Conservation (phyloP, 2,113 vertebrate species). For the Tetrax tetrax region DNA sequence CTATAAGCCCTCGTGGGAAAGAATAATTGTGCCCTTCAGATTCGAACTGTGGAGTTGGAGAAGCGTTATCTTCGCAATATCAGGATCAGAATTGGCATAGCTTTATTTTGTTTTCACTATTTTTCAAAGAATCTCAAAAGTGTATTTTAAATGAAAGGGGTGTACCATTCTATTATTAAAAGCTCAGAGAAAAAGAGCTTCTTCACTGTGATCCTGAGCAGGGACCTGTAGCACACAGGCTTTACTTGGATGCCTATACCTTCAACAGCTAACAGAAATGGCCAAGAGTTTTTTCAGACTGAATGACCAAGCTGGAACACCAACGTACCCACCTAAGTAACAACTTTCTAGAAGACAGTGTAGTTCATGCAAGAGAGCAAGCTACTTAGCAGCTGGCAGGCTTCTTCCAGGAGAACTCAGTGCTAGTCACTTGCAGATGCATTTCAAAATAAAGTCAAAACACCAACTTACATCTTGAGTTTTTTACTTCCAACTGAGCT, state of each 20-base stretch:
- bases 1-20: not conserved
- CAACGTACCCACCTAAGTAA: not conserved
- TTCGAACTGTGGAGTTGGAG: not conserved
- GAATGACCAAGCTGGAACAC: not conserved
- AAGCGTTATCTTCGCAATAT: not conserved
- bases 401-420: not conserved
- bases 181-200: not conserved
- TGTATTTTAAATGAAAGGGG: not conserved
- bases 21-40: not conserved
- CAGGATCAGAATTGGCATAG: rapidly evolving
- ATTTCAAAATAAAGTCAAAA: not conserved
- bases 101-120: not conserved
- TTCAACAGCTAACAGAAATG: rapidly evolving
- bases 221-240: rapidly evolving
- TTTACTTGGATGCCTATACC: rapidly evolving
- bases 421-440: rapidly evolving
- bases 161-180: not conserved
- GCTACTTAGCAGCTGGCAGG: not conserved
- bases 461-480: not conserved
- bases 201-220: not conserved
- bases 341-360: not conserved
- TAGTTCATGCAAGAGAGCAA: rapidly evolving
- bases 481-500: not conserved
- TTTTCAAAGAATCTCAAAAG: not conserved
- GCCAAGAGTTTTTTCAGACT: rapidly evolving